Conservation (phyloP, 2,888 invertebrate genomes). For the Endotricha flammealis region DNA sequence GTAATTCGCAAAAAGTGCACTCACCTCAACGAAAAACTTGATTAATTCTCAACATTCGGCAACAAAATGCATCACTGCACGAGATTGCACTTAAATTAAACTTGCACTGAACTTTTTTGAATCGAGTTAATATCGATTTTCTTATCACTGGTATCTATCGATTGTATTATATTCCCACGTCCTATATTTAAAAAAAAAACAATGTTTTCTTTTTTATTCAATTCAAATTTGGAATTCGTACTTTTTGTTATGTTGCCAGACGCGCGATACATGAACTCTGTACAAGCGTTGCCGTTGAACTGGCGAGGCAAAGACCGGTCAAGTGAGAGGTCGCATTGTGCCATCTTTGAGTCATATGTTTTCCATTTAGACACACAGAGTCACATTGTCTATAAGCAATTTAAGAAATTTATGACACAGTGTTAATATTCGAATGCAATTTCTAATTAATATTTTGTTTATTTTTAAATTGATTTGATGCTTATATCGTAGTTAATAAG, state of each 20-base stretch:
- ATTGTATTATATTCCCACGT: constrained; percentile 10
- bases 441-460: no score
- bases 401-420: no score
- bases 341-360: constrained; percentile 39
- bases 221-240: constrained; percentile 26
- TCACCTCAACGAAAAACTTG: constrained; percentile 62
- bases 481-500: no score
- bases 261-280: constrained; percentile 39
- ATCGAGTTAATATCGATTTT: constrained; percentile 34
- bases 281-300: constrained; percentile 55
- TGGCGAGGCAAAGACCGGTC: constrained; percentile 57
- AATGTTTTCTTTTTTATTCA: constrained; percentile 16
- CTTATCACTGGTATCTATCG: constrained; percentile 49
- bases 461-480: no score
- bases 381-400: constrained; percentile 11
- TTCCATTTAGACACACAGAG: constrained; percentile 37
- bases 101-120: constrained; percentile 21
- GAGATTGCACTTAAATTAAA: no score
- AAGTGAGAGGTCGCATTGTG: constrained; percentile 57
- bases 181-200: constrained; percentile 20
- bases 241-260: constrained; percentile 38
- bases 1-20: constrained; percentile 35
- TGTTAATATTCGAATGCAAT: not conserved
- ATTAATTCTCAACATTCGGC: constrained; percentile 50
- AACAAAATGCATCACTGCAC: constrained; percentile 58